These are phyloP conservation scores for Holothuria scabra DNA, from an alignment of 53 echinoderm and acorn worm species.

Conservation along the genomic window DNA sequence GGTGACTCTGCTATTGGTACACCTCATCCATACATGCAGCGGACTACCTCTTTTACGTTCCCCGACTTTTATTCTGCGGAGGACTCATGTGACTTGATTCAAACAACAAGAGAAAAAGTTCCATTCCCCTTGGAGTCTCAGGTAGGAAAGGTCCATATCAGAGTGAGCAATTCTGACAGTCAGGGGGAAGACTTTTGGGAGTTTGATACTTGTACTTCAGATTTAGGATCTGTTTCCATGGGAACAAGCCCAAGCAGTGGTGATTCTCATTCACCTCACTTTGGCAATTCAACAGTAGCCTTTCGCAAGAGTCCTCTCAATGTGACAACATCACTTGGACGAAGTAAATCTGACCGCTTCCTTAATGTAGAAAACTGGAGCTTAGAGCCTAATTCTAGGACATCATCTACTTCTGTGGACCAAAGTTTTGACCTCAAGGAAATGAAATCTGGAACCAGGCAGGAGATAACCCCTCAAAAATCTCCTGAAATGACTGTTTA, in stretches of 20 bases:
- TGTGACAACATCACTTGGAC: neutral
- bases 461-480: neutral
- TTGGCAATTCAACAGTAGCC: neutral
- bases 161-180: constrained; percentile 34
- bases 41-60: constrained; percentile 29
- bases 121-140: neutral
- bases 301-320: neutral
- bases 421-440: constrained; percentile 27
- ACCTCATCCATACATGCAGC: constrained; percentile 8
- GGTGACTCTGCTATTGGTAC: constrained; percentile 35
- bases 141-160: constrained; percentile 25
- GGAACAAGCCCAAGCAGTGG: constrained; percentile 29
- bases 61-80: constrained; percentile 14
- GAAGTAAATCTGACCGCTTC: constrained; percentile 41
- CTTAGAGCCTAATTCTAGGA: constrained; percentile 18
- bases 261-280: constrained; percentile 24
- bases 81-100: constrained; percentile 11
- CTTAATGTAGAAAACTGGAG: constrained; percentile 49
- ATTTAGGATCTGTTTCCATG: constrained; percentile 25
- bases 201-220: constrained; percentile 41
- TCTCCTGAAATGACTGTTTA: constrained; percentile 32
- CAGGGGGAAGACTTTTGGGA: constrained; percentile 53
- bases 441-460: neutral
- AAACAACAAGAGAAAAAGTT: constrained; percentile 9
- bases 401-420: constrained; percentile 31